Percentiles rank a stretch among this genome's conserved stretches.
These are phyloP conservation scores for Ciconia nigra DNA, from an alignment of 2,797 vertebrate species.

Conservation along the genomic window DNA sequence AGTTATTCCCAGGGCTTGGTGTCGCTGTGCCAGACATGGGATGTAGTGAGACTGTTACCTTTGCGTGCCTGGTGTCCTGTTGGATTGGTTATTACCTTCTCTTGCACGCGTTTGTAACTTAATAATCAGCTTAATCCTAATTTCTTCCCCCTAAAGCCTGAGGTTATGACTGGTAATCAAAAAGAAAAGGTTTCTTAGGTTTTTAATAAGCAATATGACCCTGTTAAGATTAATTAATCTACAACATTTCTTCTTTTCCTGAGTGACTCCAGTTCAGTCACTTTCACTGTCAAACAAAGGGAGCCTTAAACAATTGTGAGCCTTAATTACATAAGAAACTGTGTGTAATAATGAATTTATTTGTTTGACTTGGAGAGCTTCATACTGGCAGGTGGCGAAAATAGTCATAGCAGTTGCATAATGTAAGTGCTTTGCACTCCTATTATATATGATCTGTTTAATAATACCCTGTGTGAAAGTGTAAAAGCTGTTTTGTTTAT, in stretches of 20 bases:
- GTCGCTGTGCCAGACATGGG: background rate
- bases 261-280: background rate
- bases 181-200: background rate
- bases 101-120: background rate
- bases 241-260: background rate
- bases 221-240: background rate
- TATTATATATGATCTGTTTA: background rate
- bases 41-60: background rate
- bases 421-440: background rate
- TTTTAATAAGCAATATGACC: background rate
- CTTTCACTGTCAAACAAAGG: background rate
- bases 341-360: background rate
- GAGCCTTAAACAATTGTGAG: background rate
- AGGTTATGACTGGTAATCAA: background rate
- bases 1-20: background rate
- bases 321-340: slow-evolving; percentile 10
- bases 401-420: background rate
- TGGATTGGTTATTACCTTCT: background rate
- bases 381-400: background rate
- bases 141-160: background rate
- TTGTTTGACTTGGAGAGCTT: background rate
- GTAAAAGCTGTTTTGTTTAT: background rate
- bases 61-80: background rate
- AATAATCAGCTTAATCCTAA: background rate
- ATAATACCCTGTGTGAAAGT: background rate